phyloP scores from a whole-genome alignment of 2,888 invertebrate species.

The Tanypteryx hageni region DNA sequence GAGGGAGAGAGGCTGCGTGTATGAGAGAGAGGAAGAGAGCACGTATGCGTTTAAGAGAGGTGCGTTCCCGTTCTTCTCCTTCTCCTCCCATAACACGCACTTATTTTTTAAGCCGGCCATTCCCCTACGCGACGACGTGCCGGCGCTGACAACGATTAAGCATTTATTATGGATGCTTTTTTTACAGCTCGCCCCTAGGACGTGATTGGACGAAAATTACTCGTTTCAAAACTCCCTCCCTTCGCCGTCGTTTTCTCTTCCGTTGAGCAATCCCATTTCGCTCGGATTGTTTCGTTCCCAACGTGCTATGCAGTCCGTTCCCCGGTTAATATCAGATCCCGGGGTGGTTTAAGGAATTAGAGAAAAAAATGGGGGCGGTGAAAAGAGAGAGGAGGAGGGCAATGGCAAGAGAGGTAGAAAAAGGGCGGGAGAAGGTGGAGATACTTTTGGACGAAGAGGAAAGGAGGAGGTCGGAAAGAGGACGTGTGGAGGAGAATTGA shows the following conservation, averaged over 20 bases:
- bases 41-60: neutral
- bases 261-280: too few species aligned
- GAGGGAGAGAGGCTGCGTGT: too few species aligned
- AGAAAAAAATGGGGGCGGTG: too few species aligned
- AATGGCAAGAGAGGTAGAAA: neutral
- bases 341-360: neutral
- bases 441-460: neutral
- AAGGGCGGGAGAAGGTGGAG: neutral
- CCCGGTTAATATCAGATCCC: neutral
- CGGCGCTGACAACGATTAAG: neutral
- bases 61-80: neutral
- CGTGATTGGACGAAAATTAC: too few species aligned
- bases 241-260: too few species aligned
- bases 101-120: neutral
- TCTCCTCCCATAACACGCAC: neutral
- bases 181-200: neutral
- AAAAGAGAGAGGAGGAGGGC: neutral
- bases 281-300: too few species aligned
- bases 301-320: neutral
- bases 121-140: neutral
- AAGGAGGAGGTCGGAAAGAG: neutral
- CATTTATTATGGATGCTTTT: neutral
- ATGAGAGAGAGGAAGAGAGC: neutral
- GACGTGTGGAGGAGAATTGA: neutral
- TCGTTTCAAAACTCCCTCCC: too few species aligned